Conservation (phyloP, 1,140 invertebrate species). For the Bombus cullumanus region DNA sequence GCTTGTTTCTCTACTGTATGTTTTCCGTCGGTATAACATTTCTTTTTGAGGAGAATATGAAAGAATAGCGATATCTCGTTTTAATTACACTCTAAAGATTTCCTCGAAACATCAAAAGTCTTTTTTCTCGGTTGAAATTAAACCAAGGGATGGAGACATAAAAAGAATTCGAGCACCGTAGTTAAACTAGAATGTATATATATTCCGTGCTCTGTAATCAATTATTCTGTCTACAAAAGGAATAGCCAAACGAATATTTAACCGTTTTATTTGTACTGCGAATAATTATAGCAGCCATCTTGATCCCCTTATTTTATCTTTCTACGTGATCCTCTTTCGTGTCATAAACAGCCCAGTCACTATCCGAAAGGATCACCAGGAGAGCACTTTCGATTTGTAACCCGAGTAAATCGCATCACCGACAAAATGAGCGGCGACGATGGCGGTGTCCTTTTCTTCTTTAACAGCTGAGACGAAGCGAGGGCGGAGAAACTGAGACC, state of each 20-base stretch:
- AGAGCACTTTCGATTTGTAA: slow-evolving; percentile 42
- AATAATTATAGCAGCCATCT: not conserved
- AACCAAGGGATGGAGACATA: too few species aligned
- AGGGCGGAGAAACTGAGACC: slow-evolving; percentile 48
- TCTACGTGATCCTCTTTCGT: not conserved
- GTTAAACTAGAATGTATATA: too few species aligned
- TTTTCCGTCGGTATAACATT: too few species aligned
- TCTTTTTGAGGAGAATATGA: too few species aligned
- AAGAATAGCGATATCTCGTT: too few species aligned
- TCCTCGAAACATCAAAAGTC: too few species aligned
- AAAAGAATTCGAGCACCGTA: too few species aligned
- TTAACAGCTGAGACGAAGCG: not conserved
- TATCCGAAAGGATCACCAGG: not conserved
- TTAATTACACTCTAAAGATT: too few species aligned
- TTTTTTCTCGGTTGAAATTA: too few species aligned
- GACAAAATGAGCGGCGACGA: slow-evolving; percentile 53
- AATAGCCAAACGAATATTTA: not conserved
- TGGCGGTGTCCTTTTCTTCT: slow-evolving; percentile 2
- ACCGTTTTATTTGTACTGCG: not conserved
- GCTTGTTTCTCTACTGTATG: too few species aligned
- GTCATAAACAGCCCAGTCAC: not conserved
- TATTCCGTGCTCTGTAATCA: not conserved
- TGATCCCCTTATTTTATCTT: not conserved
- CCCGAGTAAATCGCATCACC: slow-evolving; percentile 57
- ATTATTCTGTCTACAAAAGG: not conserved